phyloP scores from a whole-genome alignment of 2,113 vertebrate species.

The Osmerus eperlanus region DNA sequence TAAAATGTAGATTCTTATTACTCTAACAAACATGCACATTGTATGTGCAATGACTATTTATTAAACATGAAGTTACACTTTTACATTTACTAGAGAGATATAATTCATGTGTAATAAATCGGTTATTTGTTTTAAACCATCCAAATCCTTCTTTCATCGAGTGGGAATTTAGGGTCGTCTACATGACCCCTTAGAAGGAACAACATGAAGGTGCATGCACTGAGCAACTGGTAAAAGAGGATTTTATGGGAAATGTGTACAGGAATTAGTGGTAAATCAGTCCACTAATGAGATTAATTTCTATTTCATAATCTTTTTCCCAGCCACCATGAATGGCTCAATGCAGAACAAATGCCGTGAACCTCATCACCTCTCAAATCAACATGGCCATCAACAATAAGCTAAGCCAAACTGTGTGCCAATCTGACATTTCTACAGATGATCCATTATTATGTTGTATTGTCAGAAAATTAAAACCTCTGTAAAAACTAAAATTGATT shows the following conservation, averaged over 20 bases:
- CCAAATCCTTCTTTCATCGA: not conserved
- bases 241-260: conserved; percentile 46
- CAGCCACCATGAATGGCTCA: conserved; percentile 38
- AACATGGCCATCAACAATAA: conserved; percentile 3
- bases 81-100: no score
- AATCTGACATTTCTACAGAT: not conserved
- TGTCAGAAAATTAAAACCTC: no score
- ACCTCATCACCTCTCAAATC: conserved; percentile 43
- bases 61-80: no score
- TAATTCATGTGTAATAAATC: no score
- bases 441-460: not conserved
- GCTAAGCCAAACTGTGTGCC: not conserved
- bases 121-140: not conserved
- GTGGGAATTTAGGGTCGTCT: conserved; percentile 17
- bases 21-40: no score
- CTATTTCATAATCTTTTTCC: conserved; percentile 52
- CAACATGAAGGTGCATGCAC: conserved; percentile 12
- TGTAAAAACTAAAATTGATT: no score
- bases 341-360: conserved; percentile 34
- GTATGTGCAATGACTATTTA: no score
- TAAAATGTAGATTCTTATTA: no score
- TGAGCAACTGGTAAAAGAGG: conserved; percentile 30
- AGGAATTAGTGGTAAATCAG: conserved; percentile 50
- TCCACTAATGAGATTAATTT: conserved; percentile 52
- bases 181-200: conserved; percentile 17